Percentiles rank a stretch among this genome's conserved stretches.
These are phyloP conservation scores for Gobionotothen gibberifrons DNA, from an alignment of 2,797 vertebrate genomes.

Conservation along the genomic window DNA sequence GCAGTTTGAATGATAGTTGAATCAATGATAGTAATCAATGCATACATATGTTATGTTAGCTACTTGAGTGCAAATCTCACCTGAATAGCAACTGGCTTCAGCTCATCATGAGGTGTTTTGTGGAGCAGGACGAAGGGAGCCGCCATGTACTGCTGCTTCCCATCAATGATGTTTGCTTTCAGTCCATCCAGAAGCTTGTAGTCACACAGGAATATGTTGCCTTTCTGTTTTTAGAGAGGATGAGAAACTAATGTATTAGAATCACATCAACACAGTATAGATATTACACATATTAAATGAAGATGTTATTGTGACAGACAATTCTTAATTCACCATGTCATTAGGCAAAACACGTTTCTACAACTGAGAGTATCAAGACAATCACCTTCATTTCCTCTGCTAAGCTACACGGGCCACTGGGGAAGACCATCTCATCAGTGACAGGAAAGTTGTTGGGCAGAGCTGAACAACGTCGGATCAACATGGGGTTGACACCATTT, in stretches of 20 bases:
- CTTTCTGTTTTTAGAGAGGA: constrained; percentile 71
- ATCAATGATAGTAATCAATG: neutral
- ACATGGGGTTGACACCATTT: constrained; percentile 73
- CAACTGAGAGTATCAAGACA: neutral
- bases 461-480: constrained; percentile 63
- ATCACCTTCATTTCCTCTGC: constrained; percentile 66
- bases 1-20: too few relatives aligned
- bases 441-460: constrained; percentile 70
- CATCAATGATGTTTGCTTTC: constrained; percentile 63
- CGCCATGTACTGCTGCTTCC: constrained; percentile 72
- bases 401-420: constrained; percentile 8
- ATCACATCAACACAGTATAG: neutral
- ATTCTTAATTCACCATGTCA: neutral
- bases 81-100: constrained; percentile 83
- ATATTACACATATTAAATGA: neutral
- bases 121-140: constrained; percentile 81
- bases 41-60: neutral
- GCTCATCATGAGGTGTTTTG: constrained; percentile 26
- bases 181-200: constrained; percentile 78
- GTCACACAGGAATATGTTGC: constrained; percentile 84
- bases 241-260: neutral
- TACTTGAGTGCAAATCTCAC: constrained; percentile 49
- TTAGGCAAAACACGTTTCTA: neutral
- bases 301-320: neutral
- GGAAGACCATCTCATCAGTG: constrained; percentile 52